phyloP scores from a whole-genome alignment of 2,113 vertebrate species.

The Microtus ochrogaster region DNA sequence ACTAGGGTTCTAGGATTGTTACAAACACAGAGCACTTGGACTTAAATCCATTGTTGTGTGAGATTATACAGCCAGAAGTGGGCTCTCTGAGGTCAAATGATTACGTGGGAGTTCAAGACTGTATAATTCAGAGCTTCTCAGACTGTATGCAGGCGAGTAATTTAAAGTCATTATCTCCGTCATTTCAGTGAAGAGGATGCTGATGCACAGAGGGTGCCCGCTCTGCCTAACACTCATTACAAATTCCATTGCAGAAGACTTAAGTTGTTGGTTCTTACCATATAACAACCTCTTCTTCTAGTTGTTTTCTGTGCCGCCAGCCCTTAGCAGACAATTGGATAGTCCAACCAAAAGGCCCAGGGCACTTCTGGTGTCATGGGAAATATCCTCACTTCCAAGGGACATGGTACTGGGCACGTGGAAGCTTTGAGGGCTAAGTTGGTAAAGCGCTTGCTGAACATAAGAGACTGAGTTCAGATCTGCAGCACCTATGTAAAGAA shows the following conservation, averaged over 20 bases:
- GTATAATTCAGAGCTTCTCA: neutral
- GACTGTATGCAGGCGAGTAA: neutral
- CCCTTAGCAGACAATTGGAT: neutral
- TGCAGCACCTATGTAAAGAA: neutral
- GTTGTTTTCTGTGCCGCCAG: neutral
- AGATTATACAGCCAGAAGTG: neutral
- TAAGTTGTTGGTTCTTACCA: neutral
- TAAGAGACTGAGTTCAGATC: neutral
- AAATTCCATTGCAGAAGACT: neutral
- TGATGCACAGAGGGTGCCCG: neutral
- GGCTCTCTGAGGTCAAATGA: neutral
- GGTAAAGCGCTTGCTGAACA: neutral
- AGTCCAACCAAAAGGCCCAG: too few relatives aligned
- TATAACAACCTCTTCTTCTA: neutral
- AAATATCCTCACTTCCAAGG: fast-evolving
- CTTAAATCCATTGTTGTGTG: neutral
- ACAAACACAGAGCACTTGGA: neutral
- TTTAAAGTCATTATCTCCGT: conserved; percentile 34
- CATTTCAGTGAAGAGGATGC: conserved; percentile 27
- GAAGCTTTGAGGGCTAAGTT: neutral
- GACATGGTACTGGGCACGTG: fast-evolving
- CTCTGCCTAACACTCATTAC: neutral
- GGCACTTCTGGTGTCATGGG: neutral
- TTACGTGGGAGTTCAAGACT: neutral
- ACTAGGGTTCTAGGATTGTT: neutral